phyloP scores from a whole-genome alignment of 2,888 invertebrate species.

The Xestia ashworthii region DNA sequence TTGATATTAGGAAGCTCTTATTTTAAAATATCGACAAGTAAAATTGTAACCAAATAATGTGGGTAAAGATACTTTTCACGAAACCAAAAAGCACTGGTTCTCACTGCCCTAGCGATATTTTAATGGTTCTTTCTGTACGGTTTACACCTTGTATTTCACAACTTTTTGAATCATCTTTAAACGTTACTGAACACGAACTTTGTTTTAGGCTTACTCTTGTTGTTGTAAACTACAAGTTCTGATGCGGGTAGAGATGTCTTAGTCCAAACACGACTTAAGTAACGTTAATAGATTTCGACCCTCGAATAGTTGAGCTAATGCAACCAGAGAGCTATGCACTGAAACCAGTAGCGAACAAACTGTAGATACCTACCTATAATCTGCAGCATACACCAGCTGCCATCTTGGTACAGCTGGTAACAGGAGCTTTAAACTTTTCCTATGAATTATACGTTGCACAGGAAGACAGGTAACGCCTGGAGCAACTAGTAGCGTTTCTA shows the following conservation, averaged over 20 bases:
- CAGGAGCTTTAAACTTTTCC: slow-evolving; percentile 43
- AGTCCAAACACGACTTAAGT: not conserved
- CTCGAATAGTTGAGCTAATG: not conserved
- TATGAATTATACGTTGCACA: slow-evolving; percentile 44
- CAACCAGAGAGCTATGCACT: not conserved
- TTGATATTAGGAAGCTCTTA: not conserved
- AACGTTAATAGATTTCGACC: not conserved
- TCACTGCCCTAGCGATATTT: not conserved
- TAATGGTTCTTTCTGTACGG: not conserved
- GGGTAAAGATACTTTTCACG: not conserved
- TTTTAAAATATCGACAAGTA: not conserved
- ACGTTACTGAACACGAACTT: not conserved
- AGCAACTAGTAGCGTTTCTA: slow-evolving; percentile 27
- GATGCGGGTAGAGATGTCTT: not conserved
- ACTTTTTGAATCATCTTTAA: not conserved
- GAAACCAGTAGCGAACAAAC: slow-evolving; percentile 19
- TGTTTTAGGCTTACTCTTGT: not conserved
- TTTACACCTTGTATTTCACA: not conserved
- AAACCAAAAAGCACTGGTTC: not conserved
- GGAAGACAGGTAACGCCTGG: slow-evolving; percentile 21
- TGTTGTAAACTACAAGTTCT: not conserved
- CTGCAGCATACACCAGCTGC: slow-evolving; percentile 6
- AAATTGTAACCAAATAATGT: not conserved
- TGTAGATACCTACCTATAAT: not conserved
- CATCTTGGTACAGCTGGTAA: slow-evolving; percentile 32